These are phyloP conservation scores for Drosophila differens DNA, from an alignment of 2,888 invertebrate species.

Conservation along the genomic window DNA sequence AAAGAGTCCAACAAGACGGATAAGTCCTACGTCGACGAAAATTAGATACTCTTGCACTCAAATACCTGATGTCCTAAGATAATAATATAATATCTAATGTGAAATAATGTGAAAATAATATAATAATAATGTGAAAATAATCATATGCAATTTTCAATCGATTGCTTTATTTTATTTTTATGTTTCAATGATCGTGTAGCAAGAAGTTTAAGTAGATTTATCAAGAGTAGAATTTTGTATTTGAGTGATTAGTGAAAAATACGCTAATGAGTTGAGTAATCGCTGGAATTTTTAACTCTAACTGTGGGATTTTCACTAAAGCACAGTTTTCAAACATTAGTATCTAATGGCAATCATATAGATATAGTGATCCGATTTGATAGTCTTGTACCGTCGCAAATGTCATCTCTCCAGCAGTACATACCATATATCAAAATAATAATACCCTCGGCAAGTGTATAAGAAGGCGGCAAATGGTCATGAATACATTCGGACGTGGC, in stretches of 20 bases:
- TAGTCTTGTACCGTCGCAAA: background rate
- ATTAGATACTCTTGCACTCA: conserved; percentile 9
- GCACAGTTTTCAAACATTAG: background rate
- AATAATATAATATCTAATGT: too few relatives aligned
- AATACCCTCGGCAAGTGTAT: background rate
- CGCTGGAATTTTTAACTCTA: background rate
- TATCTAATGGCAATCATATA: background rate
- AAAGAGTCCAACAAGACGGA: background rate
- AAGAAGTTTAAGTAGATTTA: background rate
- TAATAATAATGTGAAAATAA: background rate
- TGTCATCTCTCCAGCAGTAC: background rate
- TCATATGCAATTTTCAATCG: background rate
- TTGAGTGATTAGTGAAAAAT: background rate
- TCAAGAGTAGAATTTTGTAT: background rate
- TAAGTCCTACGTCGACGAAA: background rate
- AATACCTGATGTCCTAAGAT: background rate
- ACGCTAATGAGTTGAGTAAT: background rate
- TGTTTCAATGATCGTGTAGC: background rate
- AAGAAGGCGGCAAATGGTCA: conserved; percentile 28
- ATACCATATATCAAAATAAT: background rate
- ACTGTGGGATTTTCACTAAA: too few relatives aligned
- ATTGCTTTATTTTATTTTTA: background rate
- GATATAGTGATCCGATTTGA: background rate
- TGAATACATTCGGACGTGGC: conserved; percentile 50
- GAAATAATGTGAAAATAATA: background rate